phyloP scores from a whole-genome alignment of 2,797 vertebrate species.

The Paguma larvata region DNA sequence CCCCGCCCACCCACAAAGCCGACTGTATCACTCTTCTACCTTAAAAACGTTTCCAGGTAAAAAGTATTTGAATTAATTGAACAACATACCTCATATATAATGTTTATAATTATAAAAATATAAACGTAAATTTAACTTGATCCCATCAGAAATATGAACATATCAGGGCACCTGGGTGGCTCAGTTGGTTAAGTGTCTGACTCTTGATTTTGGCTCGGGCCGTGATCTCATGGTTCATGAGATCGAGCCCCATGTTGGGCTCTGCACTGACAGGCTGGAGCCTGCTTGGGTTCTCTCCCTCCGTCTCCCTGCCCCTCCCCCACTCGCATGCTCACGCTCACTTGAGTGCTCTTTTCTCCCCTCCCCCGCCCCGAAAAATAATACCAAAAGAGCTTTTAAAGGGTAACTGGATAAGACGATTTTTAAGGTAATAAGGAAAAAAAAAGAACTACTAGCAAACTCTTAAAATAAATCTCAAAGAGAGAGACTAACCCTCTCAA shows the following conservation, averaged over 20 bases:
- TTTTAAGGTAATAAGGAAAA: neutral
- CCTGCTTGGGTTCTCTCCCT: too few relatives aligned
- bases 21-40: neutral
- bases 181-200: too few relatives aligned
- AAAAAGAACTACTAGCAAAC: neutral
- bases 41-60: neutral
- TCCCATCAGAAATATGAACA: neutral
- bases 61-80: neutral
- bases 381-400: neutral
- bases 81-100: neutral
- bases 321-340: too few relatives aligned
- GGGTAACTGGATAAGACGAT: neutral
- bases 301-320: too few relatives aligned
- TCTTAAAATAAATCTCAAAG: neutral
- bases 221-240: too few relatives aligned
- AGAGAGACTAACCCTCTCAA: neutral
- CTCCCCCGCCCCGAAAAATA: too few relatives aligned
- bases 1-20: neutral
- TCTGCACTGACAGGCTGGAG: too few relatives aligned
- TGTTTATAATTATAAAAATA: slow-evolving; percentile 2
- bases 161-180: neutral
- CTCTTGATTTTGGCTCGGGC: too few relatives aligned
- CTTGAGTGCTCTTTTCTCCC: too few relatives aligned
- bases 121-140: neutral
- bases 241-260: too few relatives aligned